Evolutionary conservation across 2,888 invertebrate genomes (phyloP).

Genomic region (Andrena minutula): DNA sequence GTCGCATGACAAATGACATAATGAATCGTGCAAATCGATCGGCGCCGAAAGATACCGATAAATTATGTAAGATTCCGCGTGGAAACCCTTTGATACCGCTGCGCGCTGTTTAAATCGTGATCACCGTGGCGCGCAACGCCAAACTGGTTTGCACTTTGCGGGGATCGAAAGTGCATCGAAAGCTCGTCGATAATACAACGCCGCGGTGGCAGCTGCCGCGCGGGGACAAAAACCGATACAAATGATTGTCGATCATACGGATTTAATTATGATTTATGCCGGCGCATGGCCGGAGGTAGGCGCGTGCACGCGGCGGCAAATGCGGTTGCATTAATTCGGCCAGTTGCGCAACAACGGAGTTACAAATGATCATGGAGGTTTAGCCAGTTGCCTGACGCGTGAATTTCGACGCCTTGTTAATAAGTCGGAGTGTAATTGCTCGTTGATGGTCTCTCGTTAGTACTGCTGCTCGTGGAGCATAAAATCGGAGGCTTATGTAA

Average conservation of each 20-base stretch:
- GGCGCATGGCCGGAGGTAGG: background rate
- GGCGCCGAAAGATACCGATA: conserved; percentile 49
- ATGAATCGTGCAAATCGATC: conserved; percentile 59
- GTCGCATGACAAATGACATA: conserved; percentile 56
- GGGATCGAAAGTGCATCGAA: conserved; percentile 49
- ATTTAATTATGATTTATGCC: conserved; percentile 61
- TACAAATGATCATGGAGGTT: conserved; percentile 17
- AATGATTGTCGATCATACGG: conserved; percentile 51
- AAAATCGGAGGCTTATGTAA: too few relatives aligned
- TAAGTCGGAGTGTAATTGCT: conserved; percentile 36
- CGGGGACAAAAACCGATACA: conserved; percentile 54
- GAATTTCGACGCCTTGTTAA: conserved; percentile 51
- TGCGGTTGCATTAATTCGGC: conserved; percentile 16
- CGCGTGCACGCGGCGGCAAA: conserved; percentile 2
- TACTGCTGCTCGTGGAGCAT: background rate
- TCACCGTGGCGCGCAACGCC: background rate
- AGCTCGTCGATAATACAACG: conserved; percentile 31
- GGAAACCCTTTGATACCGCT: background rate
- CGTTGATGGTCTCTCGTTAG: background rate
- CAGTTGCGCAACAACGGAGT: conserved; percentile 35
- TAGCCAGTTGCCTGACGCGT: conserved; percentile 20
- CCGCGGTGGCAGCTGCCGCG: conserved; percentile 27
- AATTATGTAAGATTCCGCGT: conserved; percentile 47
- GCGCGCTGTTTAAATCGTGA: conserved; percentile 9
- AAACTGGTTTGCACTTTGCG: conserved; percentile 48